phyloP scores from a whole-genome alignment of 2,113 vertebrate species.

The Mirounga angustirostris region DNA sequence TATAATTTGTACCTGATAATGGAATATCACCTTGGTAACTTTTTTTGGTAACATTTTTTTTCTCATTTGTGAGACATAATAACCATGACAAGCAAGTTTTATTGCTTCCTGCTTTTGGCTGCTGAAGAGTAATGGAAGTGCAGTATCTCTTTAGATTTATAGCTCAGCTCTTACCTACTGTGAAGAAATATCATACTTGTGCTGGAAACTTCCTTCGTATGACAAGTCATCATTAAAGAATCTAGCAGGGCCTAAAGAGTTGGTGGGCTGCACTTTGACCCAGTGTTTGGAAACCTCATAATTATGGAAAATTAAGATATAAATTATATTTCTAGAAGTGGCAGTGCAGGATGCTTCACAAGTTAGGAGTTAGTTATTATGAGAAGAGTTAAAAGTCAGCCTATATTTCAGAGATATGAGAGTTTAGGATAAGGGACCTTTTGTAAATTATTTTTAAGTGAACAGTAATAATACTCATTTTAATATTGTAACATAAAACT shows the following conservation, averaged over 20 bases:
- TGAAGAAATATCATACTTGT: neutral
- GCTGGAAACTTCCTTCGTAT: neutral
- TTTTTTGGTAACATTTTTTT: neutral
- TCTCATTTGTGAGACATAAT: neutral
- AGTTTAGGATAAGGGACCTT: neutral
- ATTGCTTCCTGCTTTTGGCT: neutral
- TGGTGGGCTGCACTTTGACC: neutral
- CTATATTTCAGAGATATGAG: neutral
- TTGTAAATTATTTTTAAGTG: slow-evolving; percentile 19
- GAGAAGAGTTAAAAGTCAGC: neutral
- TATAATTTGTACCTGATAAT: neutral
- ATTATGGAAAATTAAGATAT: neutral
- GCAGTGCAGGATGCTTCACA: neutral
- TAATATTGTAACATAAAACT: neutral
- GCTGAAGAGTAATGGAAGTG: neutral
- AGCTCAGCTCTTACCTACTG: neutral
- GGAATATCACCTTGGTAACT: neutral
- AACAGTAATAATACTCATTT: neutral
- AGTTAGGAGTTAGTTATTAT: neutral
- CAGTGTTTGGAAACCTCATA: neutral
- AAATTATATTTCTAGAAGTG: slow-evolving; percentile 48
- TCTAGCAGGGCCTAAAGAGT: neutral
- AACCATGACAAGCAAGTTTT: neutral
- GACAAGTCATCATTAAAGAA: neutral
- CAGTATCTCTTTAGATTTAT: neutral